Base-by-base conservation (phyloP, 2,888 invertebrate species). In the Trachelus stipa region DNA sequence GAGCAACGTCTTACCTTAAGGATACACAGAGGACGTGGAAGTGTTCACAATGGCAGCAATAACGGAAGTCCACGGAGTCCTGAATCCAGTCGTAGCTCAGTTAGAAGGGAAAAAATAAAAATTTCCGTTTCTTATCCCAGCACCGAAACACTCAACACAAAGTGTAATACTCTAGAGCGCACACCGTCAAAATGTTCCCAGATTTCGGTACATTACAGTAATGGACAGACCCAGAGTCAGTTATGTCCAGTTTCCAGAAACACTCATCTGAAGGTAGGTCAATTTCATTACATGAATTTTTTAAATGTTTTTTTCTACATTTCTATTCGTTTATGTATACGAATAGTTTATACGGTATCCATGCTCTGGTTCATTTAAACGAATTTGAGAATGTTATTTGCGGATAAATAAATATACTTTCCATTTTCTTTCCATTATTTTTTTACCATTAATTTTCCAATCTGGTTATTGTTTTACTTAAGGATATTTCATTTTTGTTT, bases 1-100 rank as follows among this genome's bases (percentile, higher is more conserved):
- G 97, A 97, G 90, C 97, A 97, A 90, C 95, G 97, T n/a, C 92
- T 98, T 68, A 98, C 98, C 0, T 92, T 98, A 80, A 94, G 98
- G 83, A 98, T 98, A 85, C 98, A 98, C 91, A 93, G 98, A 0
- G 98, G 98, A 0, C 93, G 96, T 1, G 95, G 96, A 0, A 95
- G 95, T 4, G 92, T 93, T 68, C 88, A 90, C 81, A 91, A 91
- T 79, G 90, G 91, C 74, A 90, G 89, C 80, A 91, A 90, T 84
- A 91, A 90, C 83, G 83, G 78, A n/a, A 80, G 79, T 73, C 74
- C 74, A 11, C 77, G 76, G 33, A 79, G 84, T 35, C 90, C 90
- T 12, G 88, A 89, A 75, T 86, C 86, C 56, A 85, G 88, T 40
- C 88, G 90, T 31, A 86, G 87, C 81, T 92, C 92, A 12, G 95